Percentiles rank a stretch among this genome's conserved stretches.
phyloP scores from a whole-genome alignment of 2,797 vertebrate genomes.

The Buceros bicornis region DNA sequence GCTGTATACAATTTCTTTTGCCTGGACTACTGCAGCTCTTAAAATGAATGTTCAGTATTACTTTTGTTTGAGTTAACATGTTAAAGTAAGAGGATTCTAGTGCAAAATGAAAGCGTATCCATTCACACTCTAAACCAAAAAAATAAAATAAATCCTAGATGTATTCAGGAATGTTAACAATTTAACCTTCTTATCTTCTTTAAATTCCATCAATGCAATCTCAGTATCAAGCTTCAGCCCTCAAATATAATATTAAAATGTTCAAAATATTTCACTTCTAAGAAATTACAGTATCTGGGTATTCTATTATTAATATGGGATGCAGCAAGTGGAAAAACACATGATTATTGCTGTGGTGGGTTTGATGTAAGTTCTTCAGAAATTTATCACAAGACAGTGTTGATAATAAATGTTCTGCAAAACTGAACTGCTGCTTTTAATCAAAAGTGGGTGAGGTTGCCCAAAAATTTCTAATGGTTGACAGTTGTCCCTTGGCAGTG shows the following conservation, averaged over 20 bases:
- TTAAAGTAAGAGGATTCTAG: not conserved
- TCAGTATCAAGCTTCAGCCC: not conserved
- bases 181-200: not conserved
- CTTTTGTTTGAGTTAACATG: not conserved
- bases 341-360: rapidly evolving
- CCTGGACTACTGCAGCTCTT: not conserved
- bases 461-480: not conserved
- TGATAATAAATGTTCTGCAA: not conserved
- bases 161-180: not conserved
- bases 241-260: not conserved
- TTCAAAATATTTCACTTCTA: not conserved
- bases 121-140: not conserved
- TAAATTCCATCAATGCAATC: not conserved
- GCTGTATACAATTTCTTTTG: not conserved
- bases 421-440: not conserved
- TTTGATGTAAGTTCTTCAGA: not conserved
- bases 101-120: not conserved
- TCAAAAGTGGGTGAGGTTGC: not conserved
- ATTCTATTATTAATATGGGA: not conserved
- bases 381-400: not conserved
- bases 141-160: not conserved
- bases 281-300: not conserved
- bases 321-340: not conserved
- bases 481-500: not conserved
- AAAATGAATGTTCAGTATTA: not conserved